Conservation (phyloP, 2,113 vertebrate genomes). For the Gymnogyps californianus region DNA sequence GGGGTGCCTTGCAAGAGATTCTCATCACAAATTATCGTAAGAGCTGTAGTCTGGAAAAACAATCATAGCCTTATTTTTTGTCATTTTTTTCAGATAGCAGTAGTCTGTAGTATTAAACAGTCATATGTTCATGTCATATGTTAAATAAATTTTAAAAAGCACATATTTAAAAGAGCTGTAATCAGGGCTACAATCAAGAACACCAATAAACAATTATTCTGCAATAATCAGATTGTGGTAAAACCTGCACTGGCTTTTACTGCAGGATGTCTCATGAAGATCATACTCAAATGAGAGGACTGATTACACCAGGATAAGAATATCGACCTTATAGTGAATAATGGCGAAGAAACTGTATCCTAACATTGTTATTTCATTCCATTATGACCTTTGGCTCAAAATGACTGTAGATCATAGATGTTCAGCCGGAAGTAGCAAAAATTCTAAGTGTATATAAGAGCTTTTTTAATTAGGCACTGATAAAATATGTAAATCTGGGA, state of each 20-base stretch:
- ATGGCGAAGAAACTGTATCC: background rate
- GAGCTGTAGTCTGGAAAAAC: background rate
- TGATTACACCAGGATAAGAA: background rate
- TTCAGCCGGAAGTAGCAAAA: background rate
- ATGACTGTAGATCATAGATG: background rate
- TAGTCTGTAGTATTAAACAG: background rate
- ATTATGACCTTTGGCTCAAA: background rate
- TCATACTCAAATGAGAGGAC: background rate
- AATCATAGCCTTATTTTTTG: background rate
- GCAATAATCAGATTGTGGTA: background rate
- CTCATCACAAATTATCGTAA: background rate
- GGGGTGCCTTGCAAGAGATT: background rate
- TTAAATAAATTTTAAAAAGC: background rate
- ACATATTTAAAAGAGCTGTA: background rate
- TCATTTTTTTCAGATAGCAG: background rate
- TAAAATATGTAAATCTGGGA: background rate
- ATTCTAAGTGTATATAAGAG: background rate
- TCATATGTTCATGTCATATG: too few relatives aligned
- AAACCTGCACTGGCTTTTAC: background rate
- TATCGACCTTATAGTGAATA: background rate
- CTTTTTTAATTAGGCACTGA: background rate
- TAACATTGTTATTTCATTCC: background rate
- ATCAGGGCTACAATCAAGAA: background rate
- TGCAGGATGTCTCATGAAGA: background rate
- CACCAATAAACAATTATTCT: background rate